These are phyloP conservation scores for Bambusicola thoracicus DNA, from an alignment of 2,113 vertebrate genomes.

Conservation along the genomic window DNA sequence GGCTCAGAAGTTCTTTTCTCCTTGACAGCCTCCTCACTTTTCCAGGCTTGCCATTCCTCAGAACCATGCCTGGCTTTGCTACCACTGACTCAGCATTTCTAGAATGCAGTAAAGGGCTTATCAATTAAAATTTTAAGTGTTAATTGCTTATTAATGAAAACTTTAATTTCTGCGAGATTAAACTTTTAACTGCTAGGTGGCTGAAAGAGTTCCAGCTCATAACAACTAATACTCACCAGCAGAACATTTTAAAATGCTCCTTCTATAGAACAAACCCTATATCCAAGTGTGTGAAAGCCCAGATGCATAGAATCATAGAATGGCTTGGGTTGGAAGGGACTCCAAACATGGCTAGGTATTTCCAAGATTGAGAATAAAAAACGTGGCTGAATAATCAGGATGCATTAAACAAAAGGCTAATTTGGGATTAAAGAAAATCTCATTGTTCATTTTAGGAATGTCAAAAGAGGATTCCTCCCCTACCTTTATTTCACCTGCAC, in stretches of 20 bases:
- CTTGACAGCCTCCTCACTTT: background rate
- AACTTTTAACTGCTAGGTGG: conserved; percentile 56
- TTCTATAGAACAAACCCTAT: background rate
- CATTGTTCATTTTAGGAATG: background rate
- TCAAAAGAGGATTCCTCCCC: background rate
- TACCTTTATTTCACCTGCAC: background rate
- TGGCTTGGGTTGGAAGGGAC: no score
- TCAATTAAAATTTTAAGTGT: conserved; percentile 58
- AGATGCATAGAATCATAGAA: background rate
- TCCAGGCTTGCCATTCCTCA: background rate
- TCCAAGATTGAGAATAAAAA: background rate
- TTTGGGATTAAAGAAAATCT: background rate
- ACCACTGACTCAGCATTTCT: background rate
- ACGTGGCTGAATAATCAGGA: background rate
- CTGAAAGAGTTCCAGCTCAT: conserved; percentile 27
- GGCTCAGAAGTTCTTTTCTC: background rate
- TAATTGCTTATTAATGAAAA: conserved; percentile 69
- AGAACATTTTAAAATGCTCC: background rate
- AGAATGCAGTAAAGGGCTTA: conserved; percentile 27
- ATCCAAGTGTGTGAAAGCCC: background rate
- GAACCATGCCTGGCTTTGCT: background rate
- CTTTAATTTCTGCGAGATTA: conserved; percentile 48
- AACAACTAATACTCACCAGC: conserved; percentile 49
- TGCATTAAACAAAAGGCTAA: background rate
- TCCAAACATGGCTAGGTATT: background rate